These are phyloP conservation scores for Meiosimyza platycephala DNA, from an alignment of 2,888 invertebrate genomes.

Conservation along the genomic window DNA sequence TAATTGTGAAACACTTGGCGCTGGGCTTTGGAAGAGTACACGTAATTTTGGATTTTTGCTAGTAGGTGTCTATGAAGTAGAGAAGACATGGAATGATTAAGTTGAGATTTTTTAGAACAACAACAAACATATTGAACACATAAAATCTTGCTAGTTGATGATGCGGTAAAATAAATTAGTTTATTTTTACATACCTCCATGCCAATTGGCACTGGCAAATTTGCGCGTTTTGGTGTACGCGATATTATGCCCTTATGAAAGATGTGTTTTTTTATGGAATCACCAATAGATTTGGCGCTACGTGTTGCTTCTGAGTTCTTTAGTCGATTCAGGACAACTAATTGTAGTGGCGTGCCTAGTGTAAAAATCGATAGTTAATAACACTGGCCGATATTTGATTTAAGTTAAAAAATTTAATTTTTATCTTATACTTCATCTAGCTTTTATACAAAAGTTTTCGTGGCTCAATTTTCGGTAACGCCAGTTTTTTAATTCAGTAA, in stretches of 20 bases:
- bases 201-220: conserved; percentile 42
- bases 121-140: not conserved
- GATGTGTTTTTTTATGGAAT: conserved; percentile 87
- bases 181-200: conserved; percentile 12
- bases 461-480: no score
- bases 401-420: no score
- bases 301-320: conserved; percentile 70
- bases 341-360: conserved; percentile 78
- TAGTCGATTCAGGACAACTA: conserved; percentile 71
- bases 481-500: no score
- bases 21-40: conserved; percentile 65
- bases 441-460: no score
- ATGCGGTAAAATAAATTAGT: not conserved
- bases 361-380: conserved; percentile 30
- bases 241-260: conserved; percentile 78
- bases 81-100: conserved; percentile 4
- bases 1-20: conserved; percentile 42
- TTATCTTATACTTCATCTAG: no score
- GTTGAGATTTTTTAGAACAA: conserved; percentile 3
- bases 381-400: no score
- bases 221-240: conserved; percentile 63
- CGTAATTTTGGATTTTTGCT: conserved; percentile 61
- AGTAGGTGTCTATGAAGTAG: conserved; percentile 59
- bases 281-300: conserved; percentile 76
- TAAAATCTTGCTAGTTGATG: not conserved